These are phyloP conservation scores for Novumbra hubbsi DNA, from an alignment of 2,797 vertebrate species.

Conservation along the genomic window DNA sequence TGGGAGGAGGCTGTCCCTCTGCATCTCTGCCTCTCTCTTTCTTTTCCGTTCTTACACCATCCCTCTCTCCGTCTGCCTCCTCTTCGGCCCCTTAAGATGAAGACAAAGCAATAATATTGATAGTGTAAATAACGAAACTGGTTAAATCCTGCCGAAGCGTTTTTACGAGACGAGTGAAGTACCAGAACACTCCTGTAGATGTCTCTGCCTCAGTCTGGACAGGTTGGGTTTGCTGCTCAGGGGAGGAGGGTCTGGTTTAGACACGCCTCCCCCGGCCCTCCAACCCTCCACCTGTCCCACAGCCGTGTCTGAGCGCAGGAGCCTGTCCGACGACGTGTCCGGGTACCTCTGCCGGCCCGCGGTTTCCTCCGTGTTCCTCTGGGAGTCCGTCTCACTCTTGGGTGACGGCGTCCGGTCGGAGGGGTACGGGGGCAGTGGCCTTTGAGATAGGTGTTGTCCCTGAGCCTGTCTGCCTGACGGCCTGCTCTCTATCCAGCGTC, in stretches of 20 bases:
- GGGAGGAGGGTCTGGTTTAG: conserved; percentile 75
- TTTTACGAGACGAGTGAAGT: conserved; percentile 24
- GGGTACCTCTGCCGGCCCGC: conserved; percentile 43
- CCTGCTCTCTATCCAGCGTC: conserved; percentile 57
- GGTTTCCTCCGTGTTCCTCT: conserved; percentile 43
- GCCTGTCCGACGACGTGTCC: conserved; percentile 42
- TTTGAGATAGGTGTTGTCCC: conserved; percentile 57
- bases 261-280: conserved; percentile 48
- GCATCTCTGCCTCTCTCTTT: conserved; percentile 65
- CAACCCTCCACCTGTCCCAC: conserved; percentile 55
- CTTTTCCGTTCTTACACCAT: conserved; percentile 55
- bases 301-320: conserved; percentile 26
- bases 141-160: not conserved
- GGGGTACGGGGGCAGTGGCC: conserved; percentile 70
- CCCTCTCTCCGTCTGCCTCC: conserved; percentile 61
- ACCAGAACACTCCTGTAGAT: conserved; percentile 68
- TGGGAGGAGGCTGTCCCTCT: conserved; percentile 70
- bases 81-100: conserved; percentile 58
- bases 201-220: conserved; percentile 73
- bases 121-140: not conserved
- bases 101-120: not conserved
- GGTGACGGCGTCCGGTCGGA: conserved; percentile 68
- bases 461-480: conserved; percentile 46
- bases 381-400: conserved; percentile 57
- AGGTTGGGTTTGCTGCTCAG: conserved; percentile 78